Base-by-base conservation (phyloP, 2,797 vertebrate genomes). In the Chelmon rostratus region DNA sequence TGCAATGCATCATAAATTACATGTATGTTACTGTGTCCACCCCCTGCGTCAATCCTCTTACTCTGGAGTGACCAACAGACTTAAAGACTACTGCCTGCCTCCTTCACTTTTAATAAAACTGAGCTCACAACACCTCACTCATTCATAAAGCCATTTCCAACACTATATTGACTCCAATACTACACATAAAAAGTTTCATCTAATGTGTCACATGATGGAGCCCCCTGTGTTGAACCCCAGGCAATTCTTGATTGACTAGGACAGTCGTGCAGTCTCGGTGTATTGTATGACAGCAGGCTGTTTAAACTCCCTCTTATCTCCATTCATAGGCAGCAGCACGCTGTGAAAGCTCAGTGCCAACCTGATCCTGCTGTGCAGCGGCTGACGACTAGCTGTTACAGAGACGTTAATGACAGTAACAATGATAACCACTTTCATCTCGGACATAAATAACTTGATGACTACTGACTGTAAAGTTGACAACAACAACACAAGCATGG, bases 211-310 rank as follows among this genome's bases (percentile, higher is more conserved):
- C 64, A 16, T n/a, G 21, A 72, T 2, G 15, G 59, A 35, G 59
- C 23, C 72, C 54, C 11, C 9, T 15, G 35, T 69, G 79, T 49
- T 69, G 5, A 49, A 61, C 57, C 58, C 31, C 21, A 16, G 35
- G 46, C 35, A 6, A 42, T 69, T 76, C 75, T 87, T 91, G 91
- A 93, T 81, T 85, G 91, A 91, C 92, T 88, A 1, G 73, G 79
- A 89, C 91, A 90, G 91, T 88, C 82, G 82, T 57, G 75, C 77
- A 63, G 81, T 56, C 35, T 33, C 25, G 3, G 77, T 90, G 90
- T 86, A 80, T 88, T 82, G 81, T 25, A 81, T 90, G 87, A 81
- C 91, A 91, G 35, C 46, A 50, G 76, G 8, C 69, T 62, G 76
- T 50, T 52, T 42, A 44, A 78, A 79, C 72, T 83, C 67, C 44